Conservation (phyloP, 2,888 invertebrate genomes). For the Brachylomia viminalis region DNA sequence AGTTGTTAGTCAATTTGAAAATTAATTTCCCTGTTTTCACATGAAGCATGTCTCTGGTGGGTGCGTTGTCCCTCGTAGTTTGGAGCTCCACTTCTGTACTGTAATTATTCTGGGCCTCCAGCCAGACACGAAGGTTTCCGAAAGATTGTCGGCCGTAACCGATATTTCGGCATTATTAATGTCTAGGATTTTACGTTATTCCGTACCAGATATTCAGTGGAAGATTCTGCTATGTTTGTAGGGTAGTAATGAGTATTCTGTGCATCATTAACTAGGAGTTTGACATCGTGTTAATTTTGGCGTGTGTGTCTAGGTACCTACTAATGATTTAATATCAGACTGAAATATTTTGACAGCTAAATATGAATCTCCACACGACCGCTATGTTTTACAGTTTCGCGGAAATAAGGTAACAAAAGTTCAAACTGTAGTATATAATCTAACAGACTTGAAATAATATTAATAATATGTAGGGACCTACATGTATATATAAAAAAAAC, state of each 20-base stretch:
- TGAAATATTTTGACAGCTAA: background rate
- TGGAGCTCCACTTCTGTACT: background rate
- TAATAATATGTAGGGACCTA: no score
- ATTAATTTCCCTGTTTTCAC: background rate
- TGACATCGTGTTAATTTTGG: background rate
- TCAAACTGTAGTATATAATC: no score
- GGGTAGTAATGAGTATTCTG: background rate
- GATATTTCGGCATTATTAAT: conserved; percentile 61
- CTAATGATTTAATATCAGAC: background rate
- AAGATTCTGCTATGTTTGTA: background rate
- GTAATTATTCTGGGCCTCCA: background rate
- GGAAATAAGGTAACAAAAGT: no score
- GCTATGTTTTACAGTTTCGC: background rate
- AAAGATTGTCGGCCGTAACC: conserved; percentile 57
- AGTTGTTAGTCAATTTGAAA: background rate
- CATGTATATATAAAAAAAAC: no score
- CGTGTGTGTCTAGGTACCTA: no score
- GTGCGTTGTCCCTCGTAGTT: background rate
- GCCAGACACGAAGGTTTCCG: conserved; percentile 31
- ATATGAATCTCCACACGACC: background rate
- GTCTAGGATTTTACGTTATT: conserved; percentile 49
- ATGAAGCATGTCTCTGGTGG: background rate
- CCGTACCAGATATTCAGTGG: conserved; percentile 11
- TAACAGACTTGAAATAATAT: no score
- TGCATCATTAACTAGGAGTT: background rate